Evolutionary conservation across 2,113 vertebrate genomes (phyloP).

Genomic region (Sinocyclocheilus grahami): DNA sequence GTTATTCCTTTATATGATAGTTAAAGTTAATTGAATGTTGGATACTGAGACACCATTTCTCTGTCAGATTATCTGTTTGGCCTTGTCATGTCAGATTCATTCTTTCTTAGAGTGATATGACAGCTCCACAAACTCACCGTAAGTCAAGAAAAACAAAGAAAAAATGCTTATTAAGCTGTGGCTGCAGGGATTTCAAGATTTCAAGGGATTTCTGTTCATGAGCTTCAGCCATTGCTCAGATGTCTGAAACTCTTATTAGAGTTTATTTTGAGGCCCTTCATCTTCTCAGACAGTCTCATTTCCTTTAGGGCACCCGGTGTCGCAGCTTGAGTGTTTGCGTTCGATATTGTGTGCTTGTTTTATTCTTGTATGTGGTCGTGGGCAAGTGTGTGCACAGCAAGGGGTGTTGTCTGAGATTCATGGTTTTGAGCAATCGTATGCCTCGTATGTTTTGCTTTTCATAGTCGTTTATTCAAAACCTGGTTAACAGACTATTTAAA

Average conservation of each 20-base stretch:
- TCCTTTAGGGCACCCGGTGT: not conserved
- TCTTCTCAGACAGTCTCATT: conserved; percentile 6
- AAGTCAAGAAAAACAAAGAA: not conserved
- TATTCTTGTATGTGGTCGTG: not conserved
- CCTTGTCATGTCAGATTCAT: conserved; percentile 2
- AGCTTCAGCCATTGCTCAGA: not conserved
- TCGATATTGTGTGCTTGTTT: not conserved
- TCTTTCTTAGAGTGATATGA: not conserved
- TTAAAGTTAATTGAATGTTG: not conserved
- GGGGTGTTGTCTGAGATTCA: not conserved
- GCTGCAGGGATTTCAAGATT: not conserved
- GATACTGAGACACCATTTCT: not conserved
- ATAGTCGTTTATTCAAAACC: not conserved
- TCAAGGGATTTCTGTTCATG: not conserved
- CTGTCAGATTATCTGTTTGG: conserved; percentile 8
- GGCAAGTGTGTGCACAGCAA: not conserved
- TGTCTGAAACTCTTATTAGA: conserved; percentile 3
- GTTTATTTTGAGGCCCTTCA: conserved; percentile 2
- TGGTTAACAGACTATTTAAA: not conserved
- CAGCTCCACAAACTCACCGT: conserved; percentile 12
- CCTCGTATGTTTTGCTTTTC: not conserved
- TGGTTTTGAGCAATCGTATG: not conserved
- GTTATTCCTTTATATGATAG: not conserved
- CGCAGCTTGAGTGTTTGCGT: conserved; percentile 4
- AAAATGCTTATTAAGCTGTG: conserved; percentile 14